phyloP scores from a whole-genome alignment of 2,797 vertebrate species.

The Darevskia mixta region DNA sequence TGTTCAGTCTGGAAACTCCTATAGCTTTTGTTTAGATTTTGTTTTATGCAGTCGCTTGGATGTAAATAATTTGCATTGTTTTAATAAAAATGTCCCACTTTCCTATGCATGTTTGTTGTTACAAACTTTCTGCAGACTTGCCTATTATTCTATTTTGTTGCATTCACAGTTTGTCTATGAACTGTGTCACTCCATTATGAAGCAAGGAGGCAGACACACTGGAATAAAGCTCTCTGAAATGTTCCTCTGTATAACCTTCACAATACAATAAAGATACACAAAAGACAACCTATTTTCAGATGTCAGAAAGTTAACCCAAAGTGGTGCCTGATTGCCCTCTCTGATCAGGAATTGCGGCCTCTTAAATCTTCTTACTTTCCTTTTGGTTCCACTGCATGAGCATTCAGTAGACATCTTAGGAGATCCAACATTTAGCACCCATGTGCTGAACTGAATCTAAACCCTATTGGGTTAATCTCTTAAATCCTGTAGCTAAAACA shows the following conservation, averaged over 20 bases:
- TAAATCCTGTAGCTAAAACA: conserved; percentile 38
- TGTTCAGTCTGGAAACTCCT: background rate
- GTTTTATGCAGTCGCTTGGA: background rate
- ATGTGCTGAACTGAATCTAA: conserved; percentile 32
- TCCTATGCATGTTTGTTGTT: background rate
- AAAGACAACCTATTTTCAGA: conserved; percentile 28
- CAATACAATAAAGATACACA: background rate
- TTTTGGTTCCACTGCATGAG: background rate
- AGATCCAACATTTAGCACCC: conserved; percentile 3
- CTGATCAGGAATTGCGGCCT: background rate
- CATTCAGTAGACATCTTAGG: background rate
- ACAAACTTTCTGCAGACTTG: background rate
- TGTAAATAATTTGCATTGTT: background rate
- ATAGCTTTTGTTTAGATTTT: background rate
- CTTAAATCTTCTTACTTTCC: background rate
- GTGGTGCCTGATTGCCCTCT: conserved; percentile 3
- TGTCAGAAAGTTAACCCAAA: conserved; percentile 20
- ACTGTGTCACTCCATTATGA: background rate
- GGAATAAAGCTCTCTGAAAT: background rate
- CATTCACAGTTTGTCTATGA: background rate
- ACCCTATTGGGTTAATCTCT: conserved; percentile 47
- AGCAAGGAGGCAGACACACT: accelerated
- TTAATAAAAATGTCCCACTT: background rate
- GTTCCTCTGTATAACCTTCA: accelerated
- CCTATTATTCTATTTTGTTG: background rate